Conservation (phyloP, 2,888 invertebrate species). For the Athalia rosae region DNA sequence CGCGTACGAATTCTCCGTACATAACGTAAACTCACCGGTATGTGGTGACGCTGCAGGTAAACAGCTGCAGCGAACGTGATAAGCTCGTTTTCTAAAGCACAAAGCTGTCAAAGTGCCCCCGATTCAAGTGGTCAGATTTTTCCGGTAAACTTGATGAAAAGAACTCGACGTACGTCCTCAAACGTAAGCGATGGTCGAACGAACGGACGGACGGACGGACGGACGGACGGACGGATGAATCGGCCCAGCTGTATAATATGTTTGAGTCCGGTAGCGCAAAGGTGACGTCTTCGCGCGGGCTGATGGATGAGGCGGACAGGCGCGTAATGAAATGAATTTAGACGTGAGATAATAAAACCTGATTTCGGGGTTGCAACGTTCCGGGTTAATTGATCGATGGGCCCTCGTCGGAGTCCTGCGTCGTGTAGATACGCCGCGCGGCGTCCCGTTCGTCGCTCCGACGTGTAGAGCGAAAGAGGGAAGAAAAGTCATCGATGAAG, state of each 20-base stretch:
- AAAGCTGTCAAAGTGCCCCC: no score
- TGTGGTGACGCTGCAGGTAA: no score
- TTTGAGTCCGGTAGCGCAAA: constrained; percentile 11
- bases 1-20: no score
- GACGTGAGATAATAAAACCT: constrained; percentile 45
- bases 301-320: constrained; percentile 36
- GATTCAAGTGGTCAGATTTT: no score
- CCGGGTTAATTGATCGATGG: constrained; percentile 53
- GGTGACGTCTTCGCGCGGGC: constrained; percentile 23
- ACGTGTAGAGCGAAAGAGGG: no score
- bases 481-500: no score
- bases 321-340: constrained; percentile 39
- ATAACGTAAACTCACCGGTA: no score
- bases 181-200: not conserved
- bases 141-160: not conserved
- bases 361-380: constrained; percentile 21
- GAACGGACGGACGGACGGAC: not conserved
- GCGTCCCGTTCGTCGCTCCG: no score
- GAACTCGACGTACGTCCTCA: not conserved
- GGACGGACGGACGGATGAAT: not conserved
- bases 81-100: no score
- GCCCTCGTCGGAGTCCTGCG: not conserved
- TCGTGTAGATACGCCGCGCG: no score
- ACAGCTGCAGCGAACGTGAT: no score
- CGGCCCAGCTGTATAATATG: not conserved